phyloP scores from a whole-genome alignment of 2,113 vertebrate genomes.

The Apodemus speciosus region DNA sequence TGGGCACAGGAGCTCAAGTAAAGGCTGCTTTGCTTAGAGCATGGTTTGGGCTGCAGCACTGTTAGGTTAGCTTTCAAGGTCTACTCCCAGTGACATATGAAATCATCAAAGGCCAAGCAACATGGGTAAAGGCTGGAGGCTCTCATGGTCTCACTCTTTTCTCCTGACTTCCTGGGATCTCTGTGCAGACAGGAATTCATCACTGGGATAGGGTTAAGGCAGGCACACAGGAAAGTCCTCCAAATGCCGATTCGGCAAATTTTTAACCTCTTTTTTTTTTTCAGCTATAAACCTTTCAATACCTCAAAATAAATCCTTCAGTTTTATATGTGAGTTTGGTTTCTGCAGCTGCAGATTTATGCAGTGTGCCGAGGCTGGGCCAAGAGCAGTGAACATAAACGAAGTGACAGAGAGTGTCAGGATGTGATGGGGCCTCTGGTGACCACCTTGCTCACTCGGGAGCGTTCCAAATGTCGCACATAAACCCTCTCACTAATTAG shows the following conservation, averaged over 20 bases:
- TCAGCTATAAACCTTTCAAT: slow-evolving; percentile 83
- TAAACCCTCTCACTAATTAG: slow-evolving; percentile 42
- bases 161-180: neutral
- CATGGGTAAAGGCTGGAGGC: slow-evolving; percentile 15
- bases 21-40: neutral
- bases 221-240: slow-evolving; percentile 17
- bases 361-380: slow-evolving; percentile 58
- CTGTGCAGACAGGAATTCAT: slow-evolving; percentile 49
- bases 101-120: slow-evolving; percentile 5
- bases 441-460: accelerated
- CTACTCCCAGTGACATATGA: slow-evolving; percentile 41
- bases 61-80: neutral
- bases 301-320: slow-evolving; percentile 83
- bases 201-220: neutral
- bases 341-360: slow-evolving; percentile 81
- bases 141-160: neutral
- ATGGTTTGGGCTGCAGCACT: neutral
- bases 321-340: slow-evolving; percentile 72
- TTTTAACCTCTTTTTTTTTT: slow-evolving; percentile 54
- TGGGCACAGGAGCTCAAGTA: neutral
- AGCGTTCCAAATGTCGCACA: slow-evolving; percentile 43
- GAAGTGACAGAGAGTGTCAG: slow-evolving; percentile 59
- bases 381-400: slow-evolving; percentile 69
- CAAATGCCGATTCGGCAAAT: slow-evolving; percentile 74
- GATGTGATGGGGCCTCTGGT: slow-evolving; percentile 53